Evolutionary conservation across 2,797 vertebrate genomes (phyloP).

Genomic region (Cirrhinus mrigala): DNA sequence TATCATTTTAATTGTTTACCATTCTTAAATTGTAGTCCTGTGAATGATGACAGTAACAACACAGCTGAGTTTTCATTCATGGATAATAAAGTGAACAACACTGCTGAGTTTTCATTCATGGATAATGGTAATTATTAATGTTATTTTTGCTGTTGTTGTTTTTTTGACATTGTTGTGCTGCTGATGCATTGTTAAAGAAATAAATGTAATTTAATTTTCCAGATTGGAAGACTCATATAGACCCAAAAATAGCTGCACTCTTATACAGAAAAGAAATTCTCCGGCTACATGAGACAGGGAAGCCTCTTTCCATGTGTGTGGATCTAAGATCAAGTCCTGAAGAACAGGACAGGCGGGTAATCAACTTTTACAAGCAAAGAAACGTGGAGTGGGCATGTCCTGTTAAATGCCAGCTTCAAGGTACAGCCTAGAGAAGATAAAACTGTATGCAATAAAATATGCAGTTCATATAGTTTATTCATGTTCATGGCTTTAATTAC

Average conservation of each 20-base stretch:
- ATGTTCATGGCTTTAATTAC: not conserved
- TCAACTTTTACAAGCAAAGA: constrained; percentile 31
- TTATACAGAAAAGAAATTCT: constrained; percentile 19
- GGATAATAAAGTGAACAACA: not conserved
- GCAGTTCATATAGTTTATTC: not conserved
- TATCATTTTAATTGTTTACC: not conserved
- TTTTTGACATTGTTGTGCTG: not conserved
- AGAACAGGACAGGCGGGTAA: constrained; percentile 7
- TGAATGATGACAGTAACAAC: not conserved
- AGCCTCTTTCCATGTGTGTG: constrained; percentile 29
- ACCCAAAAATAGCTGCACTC: not conserved
- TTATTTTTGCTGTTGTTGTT: not conserved
- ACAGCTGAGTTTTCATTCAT: not conserved
- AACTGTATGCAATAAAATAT: not conserved
- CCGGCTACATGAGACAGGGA: constrained; percentile 21
- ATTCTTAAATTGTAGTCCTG: not conserved
- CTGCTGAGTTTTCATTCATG: not conserved
- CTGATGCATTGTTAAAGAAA: not conserved
- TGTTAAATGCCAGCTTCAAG: not conserved
- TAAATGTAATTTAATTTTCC: not conserved
- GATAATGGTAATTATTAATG: not conserved
- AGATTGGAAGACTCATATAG: constrained; percentile 18
- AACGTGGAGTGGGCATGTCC: constrained; percentile 35
- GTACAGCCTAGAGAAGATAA: not conserved
- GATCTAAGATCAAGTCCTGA: constrained; percentile 16